These are phyloP conservation scores for Microcebus griseorufus DNA, from an alignment of 2,113 vertebrate genomes.

Conservation along the genomic window DNA sequence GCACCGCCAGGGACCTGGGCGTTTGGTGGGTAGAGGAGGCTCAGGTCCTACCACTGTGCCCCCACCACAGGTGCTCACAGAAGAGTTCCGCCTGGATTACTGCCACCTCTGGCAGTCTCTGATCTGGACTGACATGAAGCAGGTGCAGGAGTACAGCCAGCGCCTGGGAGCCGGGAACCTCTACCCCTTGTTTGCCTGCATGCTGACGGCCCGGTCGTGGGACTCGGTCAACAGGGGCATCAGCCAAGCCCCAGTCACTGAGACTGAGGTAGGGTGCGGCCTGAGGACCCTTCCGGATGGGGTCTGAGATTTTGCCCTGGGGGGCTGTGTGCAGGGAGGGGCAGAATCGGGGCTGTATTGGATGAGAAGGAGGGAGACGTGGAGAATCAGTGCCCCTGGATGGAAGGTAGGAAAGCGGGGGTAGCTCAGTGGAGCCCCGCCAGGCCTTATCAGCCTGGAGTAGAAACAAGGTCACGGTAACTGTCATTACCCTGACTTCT, in stretches of 20 bases:
- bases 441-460: neutral
- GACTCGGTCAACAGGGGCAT: slow-evolving; percentile 92
- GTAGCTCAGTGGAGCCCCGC: neutral
- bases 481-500: neutral
- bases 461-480: too few species aligned
- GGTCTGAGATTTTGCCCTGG: neutral
- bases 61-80: slow-evolving; percentile 87
- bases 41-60: neutral
- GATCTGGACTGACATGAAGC: slow-evolving; percentile 91
- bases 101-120: slow-evolving; percentile 96
- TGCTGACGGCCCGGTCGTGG: slow-evolving; percentile 96
- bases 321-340: neutral
- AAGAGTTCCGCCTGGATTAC: slow-evolving; percentile 94
- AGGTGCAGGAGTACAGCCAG: slow-evolving; percentile 91
- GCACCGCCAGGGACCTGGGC: neutral
- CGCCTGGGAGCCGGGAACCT: slow-evolving; percentile 93
- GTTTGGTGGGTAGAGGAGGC: neutral
- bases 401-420: neutral
- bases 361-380: neutral
- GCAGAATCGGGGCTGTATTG: neutral
- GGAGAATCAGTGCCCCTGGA: neutral
- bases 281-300: neutral
- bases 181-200: slow-evolving; percentile 95
- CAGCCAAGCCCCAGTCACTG: slow-evolving; percentile 88
- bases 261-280: slow-evolving; percentile 88